These are phyloP conservation scores for Misgurnus anguillicaudatus DNA, from an alignment of 2,113 vertebrate species.

Conservation along the genomic window DNA sequence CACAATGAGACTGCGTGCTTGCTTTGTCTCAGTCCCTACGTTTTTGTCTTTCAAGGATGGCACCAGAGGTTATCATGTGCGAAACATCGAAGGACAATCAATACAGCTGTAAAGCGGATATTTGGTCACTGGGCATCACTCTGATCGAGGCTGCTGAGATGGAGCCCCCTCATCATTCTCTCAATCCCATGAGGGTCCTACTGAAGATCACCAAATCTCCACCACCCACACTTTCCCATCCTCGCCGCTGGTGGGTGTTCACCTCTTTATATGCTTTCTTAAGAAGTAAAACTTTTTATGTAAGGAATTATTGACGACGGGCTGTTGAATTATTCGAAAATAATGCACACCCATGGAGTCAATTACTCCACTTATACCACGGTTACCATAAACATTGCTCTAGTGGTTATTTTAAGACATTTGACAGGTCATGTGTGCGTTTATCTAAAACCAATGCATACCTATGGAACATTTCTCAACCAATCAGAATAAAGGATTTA, in stretches of 20 bases:
- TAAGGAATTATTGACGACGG: too few relatives aligned
- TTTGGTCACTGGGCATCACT: constrained; percentile 78
- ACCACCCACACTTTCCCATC: constrained; percentile 65
- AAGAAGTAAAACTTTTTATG: not conserved
- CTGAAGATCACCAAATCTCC: constrained; percentile 72
- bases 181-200: constrained; percentile 75
- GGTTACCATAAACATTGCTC: too few relatives aligned
- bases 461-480: too few relatives aligned
- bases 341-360: too few relatives aligned
- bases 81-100: constrained; percentile 74
- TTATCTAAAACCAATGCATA: too few relatives aligned
- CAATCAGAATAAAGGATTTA: too few relatives aligned
- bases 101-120: constrained; percentile 71
- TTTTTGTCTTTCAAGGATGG: constrained; percentile 68
- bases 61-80: constrained; percentile 75
- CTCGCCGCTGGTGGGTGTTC: constrained; percentile 62
- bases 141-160: constrained; percentile 75
- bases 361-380: too few relatives aligned
- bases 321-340: too few relatives aligned
- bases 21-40: not conserved
- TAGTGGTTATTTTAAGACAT: too few relatives aligned
- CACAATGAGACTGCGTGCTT: not conserved
- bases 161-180: constrained; percentile 74
- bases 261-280: not conserved
- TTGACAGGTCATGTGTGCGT: too few relatives aligned